Evolutionary conservation across 92 coral and sea anemone species (phyloP).

Genomic region (Porites divaricata): DNA sequence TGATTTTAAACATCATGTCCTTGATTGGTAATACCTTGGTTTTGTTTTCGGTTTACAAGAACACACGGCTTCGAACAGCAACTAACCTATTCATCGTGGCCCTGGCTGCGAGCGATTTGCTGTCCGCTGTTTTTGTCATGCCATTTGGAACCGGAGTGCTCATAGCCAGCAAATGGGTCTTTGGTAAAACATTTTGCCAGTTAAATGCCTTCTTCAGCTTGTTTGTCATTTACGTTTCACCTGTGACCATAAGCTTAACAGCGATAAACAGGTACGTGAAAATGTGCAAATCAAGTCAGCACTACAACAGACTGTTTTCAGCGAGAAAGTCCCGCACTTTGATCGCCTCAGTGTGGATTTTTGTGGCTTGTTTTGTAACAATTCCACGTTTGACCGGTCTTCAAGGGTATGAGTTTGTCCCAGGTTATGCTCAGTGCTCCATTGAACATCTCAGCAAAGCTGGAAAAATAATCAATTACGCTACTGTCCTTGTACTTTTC

Average conservation of each 20-base stretch:
- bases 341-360: not conserved
- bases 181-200: not conserved
- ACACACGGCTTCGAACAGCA: slow-evolving; percentile 2
- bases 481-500: not conserved
- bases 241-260: not conserved
- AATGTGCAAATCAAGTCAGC: not conserved
- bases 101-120: slow-evolving; percentile 5
- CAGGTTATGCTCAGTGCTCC: not conserved
- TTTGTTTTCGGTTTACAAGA: not conserved
- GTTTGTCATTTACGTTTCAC: not conserved
- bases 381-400: not conserved
- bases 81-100: slow-evolving; percentile 5
- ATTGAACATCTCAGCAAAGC: not conserved
- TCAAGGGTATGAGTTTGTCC: not conserved
- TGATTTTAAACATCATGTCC: not conserved
- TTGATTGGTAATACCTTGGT: slow-evolving; percentile 3
- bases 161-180: not conserved
- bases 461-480: not conserved
- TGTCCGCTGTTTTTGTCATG: not conserved
- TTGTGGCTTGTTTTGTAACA: not conserved
- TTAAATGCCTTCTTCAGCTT: not conserved
- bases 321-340: not conserved
- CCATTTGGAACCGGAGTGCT: slow-evolving; percentile 2
- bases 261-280: not conserved
- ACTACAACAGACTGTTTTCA: not conserved